Conservation (phyloP, 2,113 vertebrate genomes). For the Empidonax alnorum region DNA sequence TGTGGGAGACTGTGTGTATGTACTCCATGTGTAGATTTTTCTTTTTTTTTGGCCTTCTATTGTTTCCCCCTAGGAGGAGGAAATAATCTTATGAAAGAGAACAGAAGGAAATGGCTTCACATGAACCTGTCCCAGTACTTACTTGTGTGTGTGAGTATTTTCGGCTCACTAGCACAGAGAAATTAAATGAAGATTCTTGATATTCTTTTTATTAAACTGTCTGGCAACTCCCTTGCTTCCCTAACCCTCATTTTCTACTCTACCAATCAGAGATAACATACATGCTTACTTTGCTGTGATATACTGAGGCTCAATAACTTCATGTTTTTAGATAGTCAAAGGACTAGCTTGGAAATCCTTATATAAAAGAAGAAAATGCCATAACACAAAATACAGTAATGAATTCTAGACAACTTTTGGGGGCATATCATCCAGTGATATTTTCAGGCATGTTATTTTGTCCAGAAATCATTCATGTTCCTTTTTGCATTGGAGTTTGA, state of each 20-base stretch:
- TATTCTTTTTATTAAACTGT: not conserved
- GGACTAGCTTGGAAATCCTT: not conserved
- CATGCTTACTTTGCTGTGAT: not conserved
- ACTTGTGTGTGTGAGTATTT: not conserved
- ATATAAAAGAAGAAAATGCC: not conserved
- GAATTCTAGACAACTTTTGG: not conserved
- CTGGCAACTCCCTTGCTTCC: not conserved
- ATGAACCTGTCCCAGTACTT: not conserved
- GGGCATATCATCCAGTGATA: accelerated
- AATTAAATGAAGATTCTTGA: not conserved
- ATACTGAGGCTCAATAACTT: not conserved
- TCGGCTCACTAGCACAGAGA: not conserved
- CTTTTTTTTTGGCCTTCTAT: not conserved
- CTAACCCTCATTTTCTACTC: not conserved
- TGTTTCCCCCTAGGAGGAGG: not conserved
- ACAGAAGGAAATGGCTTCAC: not conserved
- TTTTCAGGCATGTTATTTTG: not conserved
- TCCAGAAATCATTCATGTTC: not conserved
- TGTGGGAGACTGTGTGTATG: not conserved
- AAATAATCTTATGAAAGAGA: not conserved
- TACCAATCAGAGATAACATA: not conserved
- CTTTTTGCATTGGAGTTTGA: not conserved
- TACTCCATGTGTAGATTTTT: not conserved
- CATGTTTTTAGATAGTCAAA: not conserved
- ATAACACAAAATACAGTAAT: not conserved